Base-by-base conservation (phyloP, 2,113 vertebrate genomes). In the Odobenus rosmarus region DNA sequence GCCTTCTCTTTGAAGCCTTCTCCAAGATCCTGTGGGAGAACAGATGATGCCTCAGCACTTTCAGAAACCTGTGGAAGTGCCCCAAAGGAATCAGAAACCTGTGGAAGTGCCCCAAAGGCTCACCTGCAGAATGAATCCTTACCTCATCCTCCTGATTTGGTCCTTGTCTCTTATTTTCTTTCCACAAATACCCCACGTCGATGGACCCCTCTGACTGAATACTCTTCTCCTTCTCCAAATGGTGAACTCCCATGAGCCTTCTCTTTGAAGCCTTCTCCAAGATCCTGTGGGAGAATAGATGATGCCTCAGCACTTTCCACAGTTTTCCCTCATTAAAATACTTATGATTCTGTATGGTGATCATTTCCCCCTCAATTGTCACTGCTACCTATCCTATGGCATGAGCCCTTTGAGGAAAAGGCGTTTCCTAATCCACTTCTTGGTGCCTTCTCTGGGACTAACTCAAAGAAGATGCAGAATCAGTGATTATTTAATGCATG, bases 301-400 rank as follows among this genome's bases (percentile, higher is more conserved):
- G 49, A 16, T n/a, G 12, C 16, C 21, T 85, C 57, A 19, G 31
- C 33, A 28, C 33, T n/a, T 88, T 19, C 55, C 14, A 46, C 4
- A 39, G 67, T 94, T 94, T 55, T 51, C 55, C 31, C 57, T 93
- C 42, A 49, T 77, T 83, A 72, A 91, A 77, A 79, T 14, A 49
- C 12, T 31, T 23, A 12, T 0, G 24, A 33, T 71, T 83, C 69
- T 46, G 28, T 36, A 2, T 10, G 49, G 59, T n/a, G 13, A 18
- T 53, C 15, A 6, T 79, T 51, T 85, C 26, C n/a, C n/a, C 31
- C 31, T 57, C 33, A 39, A 61, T 16, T 24, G 28, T 86, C 62
- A 31, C 18, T 8, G 24, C 31, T 53, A 0, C 19, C 6, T 18
- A 15, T 19, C 19, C 5, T 23, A 15, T 19, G 3, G 5, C 1